Evolutionary conservation across 2,113 vertebrate species (phyloP).

Genomic region (Larimichthys crocea): DNA sequence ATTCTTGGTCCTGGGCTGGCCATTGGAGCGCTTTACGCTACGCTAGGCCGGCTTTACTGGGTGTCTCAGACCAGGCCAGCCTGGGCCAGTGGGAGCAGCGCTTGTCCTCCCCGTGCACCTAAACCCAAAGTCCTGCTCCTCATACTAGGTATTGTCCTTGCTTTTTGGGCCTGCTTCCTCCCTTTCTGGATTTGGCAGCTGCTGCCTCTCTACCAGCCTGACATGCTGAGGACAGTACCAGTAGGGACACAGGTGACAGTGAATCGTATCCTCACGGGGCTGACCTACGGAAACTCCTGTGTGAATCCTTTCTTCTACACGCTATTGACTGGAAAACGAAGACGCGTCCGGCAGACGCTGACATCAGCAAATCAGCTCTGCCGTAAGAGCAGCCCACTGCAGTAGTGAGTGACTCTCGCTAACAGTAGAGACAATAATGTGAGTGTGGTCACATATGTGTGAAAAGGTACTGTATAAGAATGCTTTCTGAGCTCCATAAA

Average conservation of each 20-base stretch:
- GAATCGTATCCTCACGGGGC: slow-evolving; percentile 87
- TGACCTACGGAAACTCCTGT: slow-evolving; percentile 89
- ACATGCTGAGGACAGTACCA: slow-evolving; percentile 82
- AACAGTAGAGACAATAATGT: slow-evolving; percentile 21
- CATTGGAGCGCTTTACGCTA: slow-evolving; percentile 86
- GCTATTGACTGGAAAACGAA: slow-evolving; percentile 84
- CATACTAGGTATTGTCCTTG: slow-evolving; percentile 87
- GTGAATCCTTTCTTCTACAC: slow-evolving; percentile 91
- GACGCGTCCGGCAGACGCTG: slow-evolving; percentile 67
- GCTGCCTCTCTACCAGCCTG: slow-evolving; percentile 85
- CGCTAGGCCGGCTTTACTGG: slow-evolving; percentile 87
- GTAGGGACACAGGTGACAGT: slow-evolving; percentile 86
- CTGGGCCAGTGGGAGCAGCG: slow-evolving; percentile 78
- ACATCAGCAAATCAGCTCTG: slow-evolving; percentile 78
- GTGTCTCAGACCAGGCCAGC: slow-evolving; percentile 84
- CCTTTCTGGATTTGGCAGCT: slow-evolving; percentile 92
- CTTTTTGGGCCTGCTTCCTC: slow-evolving; percentile 90
- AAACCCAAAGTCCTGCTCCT: slow-evolving; percentile 87
- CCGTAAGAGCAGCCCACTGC: slow-evolving; percentile 79
- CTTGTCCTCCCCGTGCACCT: slow-evolving; percentile 82
- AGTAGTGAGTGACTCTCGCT: slow-evolving; percentile 44
- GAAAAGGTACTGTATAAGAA: slow-evolving; percentile 14
- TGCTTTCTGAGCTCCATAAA: slow-evolving; percentile 6
- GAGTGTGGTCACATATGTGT: slow-evolving; percentile 7
- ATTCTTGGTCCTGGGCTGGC: slow-evolving; percentile 88